Evolutionary conservation across 2,113 vertebrate genomes (phyloP), one percentile per base, ranked within the genome.

Genomic region (Eidolon helvum): DNA sequence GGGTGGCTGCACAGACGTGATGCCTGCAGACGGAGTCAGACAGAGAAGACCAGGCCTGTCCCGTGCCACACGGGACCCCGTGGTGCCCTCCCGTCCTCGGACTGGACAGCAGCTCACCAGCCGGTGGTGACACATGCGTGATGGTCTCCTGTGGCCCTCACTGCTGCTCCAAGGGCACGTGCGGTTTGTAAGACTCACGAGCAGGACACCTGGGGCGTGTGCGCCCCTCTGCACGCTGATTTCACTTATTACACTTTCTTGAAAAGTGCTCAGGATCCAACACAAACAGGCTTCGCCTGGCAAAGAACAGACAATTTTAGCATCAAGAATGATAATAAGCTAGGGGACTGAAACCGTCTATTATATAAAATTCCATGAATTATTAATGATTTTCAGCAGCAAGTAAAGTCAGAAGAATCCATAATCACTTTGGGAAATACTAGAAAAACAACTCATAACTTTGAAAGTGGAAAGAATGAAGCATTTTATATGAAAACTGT

Each of bases 361-460:
- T 68, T 80, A 48, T 14, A 66, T 86, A 55, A 90, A 74, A 80
- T 22, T 22, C 35, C 15, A 63, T 82, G 89, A 89, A 89, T 86
- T 74, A 97, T 92, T 89, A 83, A 78, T 88, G 28, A 89, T 61
- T 91, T 65, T 74, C 30, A 35, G 45, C 75, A 87, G 30, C 11
- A 66, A 33, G 21, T 55, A 40, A 43, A 82, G 88, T 91, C 83
- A 97, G 91, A 92, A 55, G 19, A 59, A 69, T 40, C 57, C 2
- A 1, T 11, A 24, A 72, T 77, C 33, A 24, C 69, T 95, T 68
- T 22, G 68, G 55, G 68, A 72, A 80, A 89, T 26, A n/a, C 19
- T 21, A 92, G 55, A 65, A 35, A 59, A 79, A 74, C 28, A 89
- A 53, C 35, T 50, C 18, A 4, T 61, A 38, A 61, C 66, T 68